Conservation (phyloP, 2,113 vertebrate genomes). For the Cyprinodon tularosa region DNA sequence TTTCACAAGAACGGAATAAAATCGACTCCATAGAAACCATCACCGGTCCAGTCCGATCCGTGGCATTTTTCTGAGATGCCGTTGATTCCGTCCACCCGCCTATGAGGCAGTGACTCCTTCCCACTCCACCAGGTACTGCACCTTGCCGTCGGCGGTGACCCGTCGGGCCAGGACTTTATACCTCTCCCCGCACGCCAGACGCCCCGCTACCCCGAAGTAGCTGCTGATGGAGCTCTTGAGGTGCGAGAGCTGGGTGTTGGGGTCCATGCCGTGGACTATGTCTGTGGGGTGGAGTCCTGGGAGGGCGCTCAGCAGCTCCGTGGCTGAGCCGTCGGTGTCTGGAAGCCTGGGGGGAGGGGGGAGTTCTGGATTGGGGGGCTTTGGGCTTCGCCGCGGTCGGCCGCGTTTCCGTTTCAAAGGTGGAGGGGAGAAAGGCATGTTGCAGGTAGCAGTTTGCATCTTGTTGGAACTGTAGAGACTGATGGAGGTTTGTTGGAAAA, state of each 20-base stretch:
- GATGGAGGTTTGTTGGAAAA: not conserved
- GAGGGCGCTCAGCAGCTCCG: slow-evolving; percentile 83
- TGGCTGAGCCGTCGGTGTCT: slow-evolving; percentile 80
- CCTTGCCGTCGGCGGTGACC: slow-evolving; percentile 95
- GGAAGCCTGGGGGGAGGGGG: slow-evolving; percentile 78
- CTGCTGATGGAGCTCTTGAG: slow-evolving; percentile 97
- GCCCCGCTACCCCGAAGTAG: slow-evolving; percentile 96
- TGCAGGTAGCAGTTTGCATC: slow-evolving; percentile 84
- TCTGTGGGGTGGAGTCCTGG: slow-evolving; percentile 88
- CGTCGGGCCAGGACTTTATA: slow-evolving; percentile 94
- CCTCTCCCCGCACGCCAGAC: slow-evolving; percentile 97
- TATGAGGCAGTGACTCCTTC: slow-evolving; percentile 98
- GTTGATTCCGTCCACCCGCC: slow-evolving; percentile 57
- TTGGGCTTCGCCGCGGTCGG: slow-evolving; percentile 89
- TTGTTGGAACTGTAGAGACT: slow-evolving; percentile 87
- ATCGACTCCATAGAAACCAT: too few species aligned
- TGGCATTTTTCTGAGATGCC: slow-evolving; percentile 17
- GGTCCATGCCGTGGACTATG: slow-evolving; percentile 93
- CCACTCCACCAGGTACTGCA: slow-evolving; percentile 99
- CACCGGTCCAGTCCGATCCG: too few species aligned
- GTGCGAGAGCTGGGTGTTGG: slow-evolving; percentile 92
- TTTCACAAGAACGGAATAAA: too few species aligned
- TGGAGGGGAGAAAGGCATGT: slow-evolving; percentile 87
- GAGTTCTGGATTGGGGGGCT: slow-evolving; percentile 89
- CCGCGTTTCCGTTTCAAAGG: slow-evolving; percentile 88